Conservation (phyloP, 37 sponge, comb jelly and placozoan species). For the Chondrilla cf. caribensis region DNA sequence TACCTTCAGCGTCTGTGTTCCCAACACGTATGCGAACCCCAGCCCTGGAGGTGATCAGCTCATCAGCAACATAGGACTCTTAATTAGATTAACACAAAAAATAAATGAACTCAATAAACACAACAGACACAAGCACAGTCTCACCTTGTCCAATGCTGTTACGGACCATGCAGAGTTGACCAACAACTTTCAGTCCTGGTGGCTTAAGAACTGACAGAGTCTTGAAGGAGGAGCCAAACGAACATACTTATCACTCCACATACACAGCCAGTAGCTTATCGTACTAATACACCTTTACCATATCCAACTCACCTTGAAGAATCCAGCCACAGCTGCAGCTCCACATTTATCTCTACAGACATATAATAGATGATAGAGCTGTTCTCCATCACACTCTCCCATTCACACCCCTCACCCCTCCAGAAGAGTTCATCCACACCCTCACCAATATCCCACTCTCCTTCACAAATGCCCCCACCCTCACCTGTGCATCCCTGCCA, state of each 20-base stretch:
- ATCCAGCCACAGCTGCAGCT: slow-evolving; percentile 58
- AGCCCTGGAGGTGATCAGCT: slow-evolving; percentile 51
- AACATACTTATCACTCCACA: too few species aligned
- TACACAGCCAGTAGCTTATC: too few species aligned
- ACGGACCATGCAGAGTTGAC: slow-evolving; percentile 34
- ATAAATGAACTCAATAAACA: background rate
- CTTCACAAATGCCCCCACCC: too few species aligned
- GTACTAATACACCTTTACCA: too few species aligned
- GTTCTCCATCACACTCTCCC: background rate
- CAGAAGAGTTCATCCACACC: background rate
- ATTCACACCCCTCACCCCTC: background rate
- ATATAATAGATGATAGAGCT: background rate
- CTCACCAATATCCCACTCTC: background rate
- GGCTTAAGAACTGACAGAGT: slow-evolving; percentile 33
- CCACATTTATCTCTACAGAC: slow-evolving; percentile 54
- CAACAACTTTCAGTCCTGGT: slow-evolving; percentile 35
- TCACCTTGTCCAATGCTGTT: slow-evolving; percentile 58
- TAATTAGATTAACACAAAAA: background rate
- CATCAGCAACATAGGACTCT: slow-evolving; percentile 60
- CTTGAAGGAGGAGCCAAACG: background rate
- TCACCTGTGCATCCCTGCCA: slow-evolving; percentile 60
- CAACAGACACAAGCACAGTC: background rate
- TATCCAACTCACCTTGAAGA: slow-evolving; percentile 34
- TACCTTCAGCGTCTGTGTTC: slow-evolving; percentile 58
- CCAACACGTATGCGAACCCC: slow-evolving; percentile 44